Evolutionary conservation across 2,888 invertebrate genomes (phyloP), one percentile per base, ranked within the genome.

Genomic region (Ellobium chinense): DNA sequence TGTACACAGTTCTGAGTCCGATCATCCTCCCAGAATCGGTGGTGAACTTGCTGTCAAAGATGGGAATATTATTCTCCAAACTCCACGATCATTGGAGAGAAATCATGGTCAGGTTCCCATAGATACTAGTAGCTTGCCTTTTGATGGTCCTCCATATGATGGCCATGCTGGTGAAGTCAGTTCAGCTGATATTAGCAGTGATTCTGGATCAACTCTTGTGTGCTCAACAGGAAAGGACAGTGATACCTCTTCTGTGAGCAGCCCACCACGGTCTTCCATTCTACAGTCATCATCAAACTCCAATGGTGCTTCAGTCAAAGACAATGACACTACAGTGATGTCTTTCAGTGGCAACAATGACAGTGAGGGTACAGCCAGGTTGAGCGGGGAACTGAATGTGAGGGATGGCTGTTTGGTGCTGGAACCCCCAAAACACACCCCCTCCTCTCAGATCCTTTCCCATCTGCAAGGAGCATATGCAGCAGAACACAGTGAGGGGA

Each of bases 371-470:
- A 27, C 24, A 9, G 18, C 27, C 18, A 9, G 46, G 18, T 54
- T 29, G 12, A 65, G 75, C 4, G 66, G 66, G 24, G 68, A 77
- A 27, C 58, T 77, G 24, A 66, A 68, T 29, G 34, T 77, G 24
- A 65, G 66, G 31, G 54, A 76, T 56, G 76, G 76, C 2, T 27
- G 31, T 34, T 36, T 77, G 18, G 58, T 77, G 1, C 36, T 77
- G 36, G 68, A 77, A 31, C 14, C 58, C 7, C 68, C 76, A 12
- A 77, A 58, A 56, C 76, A 77, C 27, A 77, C 76, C 18, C 56
- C 76, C 18, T 77, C 76, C n/a, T 56, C 76, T 21, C 68, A 68
- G 56, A 66, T 77, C 54, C 76, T 77, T 5, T 68, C 66, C 12
- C 68, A 68, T 27, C 58, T 77, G 2, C 54, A 66, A 31, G 76